phyloP scores from a whole-genome alignment of 2,888 invertebrate genomes.

The Drosophila heteroneura region DNA sequence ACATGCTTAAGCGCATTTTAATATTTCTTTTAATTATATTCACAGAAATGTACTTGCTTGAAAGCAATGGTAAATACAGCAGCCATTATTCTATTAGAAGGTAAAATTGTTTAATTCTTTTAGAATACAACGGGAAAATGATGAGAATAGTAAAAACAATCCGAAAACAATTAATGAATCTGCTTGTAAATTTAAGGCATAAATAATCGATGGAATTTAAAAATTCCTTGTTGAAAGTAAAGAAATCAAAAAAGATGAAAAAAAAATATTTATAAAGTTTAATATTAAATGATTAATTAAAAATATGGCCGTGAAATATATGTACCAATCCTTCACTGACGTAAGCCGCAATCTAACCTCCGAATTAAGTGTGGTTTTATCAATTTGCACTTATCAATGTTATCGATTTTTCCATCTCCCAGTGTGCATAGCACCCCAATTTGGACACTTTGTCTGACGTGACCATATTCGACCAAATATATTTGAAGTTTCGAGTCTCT shows the following conservation, averaged over 20 bases:
- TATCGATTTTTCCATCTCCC: neutral
- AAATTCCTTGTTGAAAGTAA: neutral
- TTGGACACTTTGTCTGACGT: neutral
- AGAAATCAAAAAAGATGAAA: neutral
- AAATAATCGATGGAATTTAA: neutral
- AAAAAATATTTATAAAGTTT: neutral
- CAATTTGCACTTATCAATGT: neutral
- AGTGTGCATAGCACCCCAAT: neutral
- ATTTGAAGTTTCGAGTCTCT: neutral
- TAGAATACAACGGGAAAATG: neutral
- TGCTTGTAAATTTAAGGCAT: slow-evolving; percentile 1
- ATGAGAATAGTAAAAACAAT: neutral
- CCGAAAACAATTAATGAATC: neutral
- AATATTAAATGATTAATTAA: neutral
- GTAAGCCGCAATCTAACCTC: neutral
- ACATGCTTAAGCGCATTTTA: slow-evolving; percentile 12
- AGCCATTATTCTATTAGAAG: neutral
- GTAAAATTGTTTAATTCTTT: neutral
- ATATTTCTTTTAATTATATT: slow-evolving; percentile 13
- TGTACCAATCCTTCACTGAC: neutral
- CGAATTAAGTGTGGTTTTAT: neutral
- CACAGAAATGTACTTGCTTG: neutral
- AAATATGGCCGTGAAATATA: neutral
- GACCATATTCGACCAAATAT: neutral
- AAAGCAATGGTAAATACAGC: neutral